Base-by-base conservation (phyloP, 2,113 vertebrate genomes). In the Saiga tatarica region DNA sequence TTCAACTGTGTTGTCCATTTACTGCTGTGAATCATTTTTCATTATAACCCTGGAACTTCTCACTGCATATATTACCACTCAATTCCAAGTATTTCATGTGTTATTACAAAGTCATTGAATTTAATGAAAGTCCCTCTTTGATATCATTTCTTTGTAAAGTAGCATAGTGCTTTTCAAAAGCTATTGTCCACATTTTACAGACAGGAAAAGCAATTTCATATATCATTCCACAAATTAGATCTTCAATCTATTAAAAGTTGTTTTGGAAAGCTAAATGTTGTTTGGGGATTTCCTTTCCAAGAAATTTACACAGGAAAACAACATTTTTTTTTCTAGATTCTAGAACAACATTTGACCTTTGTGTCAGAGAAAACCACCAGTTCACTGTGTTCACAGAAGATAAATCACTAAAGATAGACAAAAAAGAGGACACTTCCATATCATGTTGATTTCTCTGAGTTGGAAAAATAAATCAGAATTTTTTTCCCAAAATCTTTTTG, bases 1-100 rank as follows among this genome's bases (percentile, higher is more conserved):
- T 98, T 98, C 74, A 13, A 6, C 98, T 98, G 39, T 98, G 64
- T 94, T 93, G 25, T 60, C 53, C 78, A 79, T 79, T 94, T 86
- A 60, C 50, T 87, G 62, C 45, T 60, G 11, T 84, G 62, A 96
- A 87, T 79, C 98, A 45, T 90, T 97, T 97, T 87, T 87, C 98
- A 91, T 71, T 96, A 57, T 67, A 91, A 64, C 25, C 89, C 95
- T 19, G 60, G 53, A 97, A 89, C 95, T 60, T 91, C 96, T 93
- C 33, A 39, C 84, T 71, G 39, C 94, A 60, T 16, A 60, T 81
- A n/a, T 17, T 97, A 47, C 95, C 28, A 89, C 55, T 91, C 82
- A 4, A 74, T 94, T 97, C 74, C 92, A 96, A 98, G 82, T 62
- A 8, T 45, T 95, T 97, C 95, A 87, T 62, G 55, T 93, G 89